Evolutionary conservation across 2,113 vertebrate species (phyloP).

Genomic region (Phalacrocorax brasilianus): DNA sequence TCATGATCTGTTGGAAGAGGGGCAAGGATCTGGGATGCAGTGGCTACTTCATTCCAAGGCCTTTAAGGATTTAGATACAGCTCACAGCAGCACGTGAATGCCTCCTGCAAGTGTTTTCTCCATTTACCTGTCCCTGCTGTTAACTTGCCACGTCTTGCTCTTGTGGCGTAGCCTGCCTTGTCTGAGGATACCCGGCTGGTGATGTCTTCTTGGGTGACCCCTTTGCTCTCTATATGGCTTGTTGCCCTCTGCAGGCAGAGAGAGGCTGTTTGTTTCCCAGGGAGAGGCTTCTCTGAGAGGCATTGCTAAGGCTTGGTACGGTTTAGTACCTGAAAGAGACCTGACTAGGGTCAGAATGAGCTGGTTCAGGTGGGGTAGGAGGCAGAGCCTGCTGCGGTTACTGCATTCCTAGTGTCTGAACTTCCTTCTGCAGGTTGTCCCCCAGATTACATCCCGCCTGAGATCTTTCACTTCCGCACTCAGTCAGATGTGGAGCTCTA

Average conservation of each 20-base stretch:
- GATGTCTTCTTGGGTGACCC: not conserved
- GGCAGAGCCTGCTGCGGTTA: not conserved
- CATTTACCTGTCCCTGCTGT: not conserved
- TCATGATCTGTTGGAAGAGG: not conserved
- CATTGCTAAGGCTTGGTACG: not conserved
- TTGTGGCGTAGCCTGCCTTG: not conserved
- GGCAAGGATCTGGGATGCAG: not conserved
- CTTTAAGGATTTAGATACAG: not conserved
- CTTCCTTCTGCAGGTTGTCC: constrained; percentile 84
- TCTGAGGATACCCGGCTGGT: not conserved
- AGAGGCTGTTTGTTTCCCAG: not conserved
- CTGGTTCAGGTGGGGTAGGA: not conserved
- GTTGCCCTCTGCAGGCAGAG: not conserved
- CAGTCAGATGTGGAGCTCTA: constrained; percentile 89
- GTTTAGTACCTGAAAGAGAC: not conserved
- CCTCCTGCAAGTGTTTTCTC: not conserved
- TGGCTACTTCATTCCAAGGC: not conserved
- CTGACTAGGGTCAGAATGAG: not conserved
- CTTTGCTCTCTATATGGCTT: not conserved
- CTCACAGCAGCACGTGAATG: not conserved
- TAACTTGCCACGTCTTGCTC: not conserved
- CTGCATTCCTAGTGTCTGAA: not conserved
- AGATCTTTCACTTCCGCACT: constrained; percentile 92
- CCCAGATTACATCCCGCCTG: constrained; percentile 90
- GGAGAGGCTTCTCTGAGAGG: not conserved